Evolutionary conservation across 2,888 invertebrate species (phyloP).

Genomic region (Macaria liturata): DNA sequence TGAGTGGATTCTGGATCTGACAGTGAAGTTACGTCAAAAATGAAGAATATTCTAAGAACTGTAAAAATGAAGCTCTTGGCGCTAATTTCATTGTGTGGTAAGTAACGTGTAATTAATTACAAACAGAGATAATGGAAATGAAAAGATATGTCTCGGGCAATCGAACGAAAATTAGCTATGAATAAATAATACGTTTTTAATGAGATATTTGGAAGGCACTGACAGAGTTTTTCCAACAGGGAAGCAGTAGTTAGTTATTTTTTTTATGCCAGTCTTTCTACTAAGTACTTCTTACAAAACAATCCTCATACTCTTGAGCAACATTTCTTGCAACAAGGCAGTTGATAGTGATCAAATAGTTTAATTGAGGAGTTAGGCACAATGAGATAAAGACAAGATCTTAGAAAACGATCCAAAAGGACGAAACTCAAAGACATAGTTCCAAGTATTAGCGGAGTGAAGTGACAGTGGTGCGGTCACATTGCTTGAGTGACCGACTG

Average conservation of each 20-base stretch:
- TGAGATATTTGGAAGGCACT: too few species aligned
- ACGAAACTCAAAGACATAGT: conserved; percentile 20
- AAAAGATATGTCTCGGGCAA: neutral
- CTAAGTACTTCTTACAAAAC: too few species aligned
- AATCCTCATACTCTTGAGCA: neutral
- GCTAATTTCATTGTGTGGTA: conserved; percentile 69
- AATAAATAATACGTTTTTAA: too few species aligned
- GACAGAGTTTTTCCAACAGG: too few species aligned
- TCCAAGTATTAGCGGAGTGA: conserved; percentile 24
- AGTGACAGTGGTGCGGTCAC: conserved; percentile 19
- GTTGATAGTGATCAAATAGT: neutral
- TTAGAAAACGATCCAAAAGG: conserved; percentile 11
- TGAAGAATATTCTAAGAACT: conserved; percentile 46
- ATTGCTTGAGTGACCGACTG: conserved; percentile 17
- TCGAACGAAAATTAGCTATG: neutral
- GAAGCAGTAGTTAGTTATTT: too few species aligned
- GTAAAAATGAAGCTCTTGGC: conserved; percentile 69
- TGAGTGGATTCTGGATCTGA: conserved; percentile 46
- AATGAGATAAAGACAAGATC: conserved; percentile 11
- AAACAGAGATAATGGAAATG: conserved; percentile 2
- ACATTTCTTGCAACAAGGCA: neutral
- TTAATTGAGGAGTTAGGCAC: neutral
- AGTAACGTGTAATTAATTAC: conserved; percentile 41
- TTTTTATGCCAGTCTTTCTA: too few species aligned
- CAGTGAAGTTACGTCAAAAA: conserved; percentile 39